Percentiles rank a stretch among this genome's conserved stretches.
Conservation (phyloP, 2,888 invertebrate species). For the Hedychridium roseum region DNA sequence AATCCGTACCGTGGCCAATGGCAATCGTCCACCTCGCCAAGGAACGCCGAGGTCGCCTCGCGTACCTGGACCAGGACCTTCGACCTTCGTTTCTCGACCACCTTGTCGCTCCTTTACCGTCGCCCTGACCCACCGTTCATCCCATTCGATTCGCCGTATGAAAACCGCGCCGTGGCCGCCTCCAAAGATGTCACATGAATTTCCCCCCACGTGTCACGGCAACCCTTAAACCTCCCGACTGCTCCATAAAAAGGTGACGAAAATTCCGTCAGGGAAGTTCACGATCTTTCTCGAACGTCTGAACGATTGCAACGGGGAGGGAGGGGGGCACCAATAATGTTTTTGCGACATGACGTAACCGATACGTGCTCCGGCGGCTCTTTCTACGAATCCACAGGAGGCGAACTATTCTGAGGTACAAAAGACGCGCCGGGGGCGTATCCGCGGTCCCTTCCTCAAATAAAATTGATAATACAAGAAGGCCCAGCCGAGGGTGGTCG, state of each 20-base stretch:
- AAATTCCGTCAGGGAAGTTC: no score
- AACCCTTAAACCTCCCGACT: no score
- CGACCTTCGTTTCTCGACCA: conserved; percentile 26
- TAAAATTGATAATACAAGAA: conserved; percentile 55
- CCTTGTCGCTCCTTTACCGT: conserved; percentile 8
- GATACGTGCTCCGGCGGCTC: conserved; percentile 23
- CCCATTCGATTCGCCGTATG: no score
- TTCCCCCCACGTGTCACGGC: no score
- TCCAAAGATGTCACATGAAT: no score
- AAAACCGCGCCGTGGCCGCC: no score
- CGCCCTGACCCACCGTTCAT: conserved; percentile 22
- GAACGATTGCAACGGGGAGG: no score
- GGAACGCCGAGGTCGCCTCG: background rate
- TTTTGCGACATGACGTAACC: conserved; percentile 7
- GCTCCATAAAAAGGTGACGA: no score
- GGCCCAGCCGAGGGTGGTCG: conserved; percentile 17
- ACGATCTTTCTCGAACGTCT: no score
- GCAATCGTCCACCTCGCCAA: conserved; percentile 12
- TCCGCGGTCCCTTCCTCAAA: conserved; percentile 42
- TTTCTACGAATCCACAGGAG: no score
- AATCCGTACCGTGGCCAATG: conserved; percentile 38
- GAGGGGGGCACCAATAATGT: no score
- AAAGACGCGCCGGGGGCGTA: conserved; percentile 48
- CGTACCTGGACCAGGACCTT: conserved; percentile 18
- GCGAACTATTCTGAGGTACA: no score